phyloP scores from a whole-genome alignment of 2,888 invertebrate species.

The Caenorhabditis imperialis region DNA sequence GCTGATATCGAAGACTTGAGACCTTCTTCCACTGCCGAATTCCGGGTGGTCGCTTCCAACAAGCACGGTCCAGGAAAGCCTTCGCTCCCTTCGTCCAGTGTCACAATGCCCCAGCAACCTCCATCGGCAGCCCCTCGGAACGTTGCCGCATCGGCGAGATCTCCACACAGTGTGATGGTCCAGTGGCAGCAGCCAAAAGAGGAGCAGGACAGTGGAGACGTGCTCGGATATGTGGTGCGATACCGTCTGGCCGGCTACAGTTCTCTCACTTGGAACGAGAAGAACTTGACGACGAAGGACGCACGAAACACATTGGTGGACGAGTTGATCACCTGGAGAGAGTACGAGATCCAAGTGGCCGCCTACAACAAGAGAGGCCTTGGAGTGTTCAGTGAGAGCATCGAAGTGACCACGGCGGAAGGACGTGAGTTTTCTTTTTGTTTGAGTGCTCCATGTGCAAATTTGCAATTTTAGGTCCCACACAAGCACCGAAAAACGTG shows the following conservation, averaged over 20 bases:
- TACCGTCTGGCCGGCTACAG: slow-evolving; percentile 89
- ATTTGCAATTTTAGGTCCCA: slow-evolving; percentile 83
- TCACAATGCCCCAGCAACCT: slow-evolving; percentile 91
- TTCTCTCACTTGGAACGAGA: slow-evolving; percentile 90
- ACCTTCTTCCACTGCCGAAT: slow-evolving; percentile 95
- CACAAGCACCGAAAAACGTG: slow-evolving; percentile 90
- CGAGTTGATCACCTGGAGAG: slow-evolving; percentile 96
- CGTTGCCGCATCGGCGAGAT: slow-evolving; percentile 93
- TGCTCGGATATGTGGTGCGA: slow-evolving; percentile 89
- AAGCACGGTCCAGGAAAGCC: slow-evolving; percentile 79
- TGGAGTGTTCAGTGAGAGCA: slow-evolving; percentile 91
- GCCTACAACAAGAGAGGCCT: slow-evolving; percentile 97
- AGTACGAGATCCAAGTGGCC: slow-evolving; percentile 93
- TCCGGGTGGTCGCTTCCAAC: slow-evolving; percentile 95
- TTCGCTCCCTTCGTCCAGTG: slow-evolving; percentile 87
- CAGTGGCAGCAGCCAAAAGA: slow-evolving; percentile 95
- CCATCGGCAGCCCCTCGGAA: slow-evolving; percentile 95
- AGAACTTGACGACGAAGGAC: slow-evolving; percentile 85
- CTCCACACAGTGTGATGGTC: slow-evolving; percentile 93
- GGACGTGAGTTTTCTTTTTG: slow-evolving; percentile 81
- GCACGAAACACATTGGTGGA: slow-evolving; percentile 85
- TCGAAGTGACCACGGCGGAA: slow-evolving; percentile 94
- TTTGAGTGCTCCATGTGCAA: background rate
- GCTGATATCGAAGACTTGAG: slow-evolving; percentile 82
- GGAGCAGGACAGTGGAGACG: slow-evolving; percentile 94